phyloP scores from a whole-genome alignment of 2,888 invertebrate species.

The Nomada ferruginata region DNA sequence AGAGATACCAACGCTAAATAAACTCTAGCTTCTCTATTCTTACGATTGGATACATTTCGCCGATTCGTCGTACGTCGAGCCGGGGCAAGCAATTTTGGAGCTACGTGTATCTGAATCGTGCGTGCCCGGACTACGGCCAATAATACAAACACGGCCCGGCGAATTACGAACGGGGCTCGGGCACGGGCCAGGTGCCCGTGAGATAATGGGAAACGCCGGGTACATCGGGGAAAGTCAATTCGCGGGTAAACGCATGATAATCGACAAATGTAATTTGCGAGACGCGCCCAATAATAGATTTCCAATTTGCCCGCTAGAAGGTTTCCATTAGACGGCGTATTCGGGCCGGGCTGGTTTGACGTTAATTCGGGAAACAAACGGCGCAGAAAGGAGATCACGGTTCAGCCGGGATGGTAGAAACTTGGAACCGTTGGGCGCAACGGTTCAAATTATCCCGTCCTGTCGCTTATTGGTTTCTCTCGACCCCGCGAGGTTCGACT shows the following conservation, averaged over 20 bases:
- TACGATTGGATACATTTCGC: too few relatives aligned
- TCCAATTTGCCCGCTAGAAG: slow-evolving; percentile 55
- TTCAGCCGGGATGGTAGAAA: neutral
- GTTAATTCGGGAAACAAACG: slow-evolving; percentile 49
- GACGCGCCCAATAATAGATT: slow-evolving; percentile 62
- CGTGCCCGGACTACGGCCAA: neutral
- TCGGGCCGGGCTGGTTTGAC: slow-evolving; percentile 19
- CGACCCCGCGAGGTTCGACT: too few relatives aligned
- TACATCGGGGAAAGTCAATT: slow-evolving; percentile 42
- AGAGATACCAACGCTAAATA: too few relatives aligned
- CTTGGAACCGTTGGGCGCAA: neutral
- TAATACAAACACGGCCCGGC: slow-evolving; percentile 28
- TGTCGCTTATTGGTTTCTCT: neutral
- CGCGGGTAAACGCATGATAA: slow-evolving; percentile 58
- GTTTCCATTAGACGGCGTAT: slow-evolving; percentile 57
- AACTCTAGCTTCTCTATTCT: too few relatives aligned
- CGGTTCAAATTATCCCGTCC: neutral
- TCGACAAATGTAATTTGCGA: slow-evolving; percentile 67
- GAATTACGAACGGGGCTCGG: slow-evolving; percentile 14
- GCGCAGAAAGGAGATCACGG: neutral
- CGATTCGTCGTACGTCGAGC: too few relatives aligned
- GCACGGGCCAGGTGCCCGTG: neutral
- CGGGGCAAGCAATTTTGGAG: neutral
- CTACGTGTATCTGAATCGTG: neutral
- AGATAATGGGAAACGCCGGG: slow-evolving; percentile 51